A percentile compares a stretch with the other conserved stretches of the same genome.
These are phyloP conservation scores for Noctua pronuba DNA, from an alignment of 2,888 invertebrate species.

Conservation along the genomic window DNA sequence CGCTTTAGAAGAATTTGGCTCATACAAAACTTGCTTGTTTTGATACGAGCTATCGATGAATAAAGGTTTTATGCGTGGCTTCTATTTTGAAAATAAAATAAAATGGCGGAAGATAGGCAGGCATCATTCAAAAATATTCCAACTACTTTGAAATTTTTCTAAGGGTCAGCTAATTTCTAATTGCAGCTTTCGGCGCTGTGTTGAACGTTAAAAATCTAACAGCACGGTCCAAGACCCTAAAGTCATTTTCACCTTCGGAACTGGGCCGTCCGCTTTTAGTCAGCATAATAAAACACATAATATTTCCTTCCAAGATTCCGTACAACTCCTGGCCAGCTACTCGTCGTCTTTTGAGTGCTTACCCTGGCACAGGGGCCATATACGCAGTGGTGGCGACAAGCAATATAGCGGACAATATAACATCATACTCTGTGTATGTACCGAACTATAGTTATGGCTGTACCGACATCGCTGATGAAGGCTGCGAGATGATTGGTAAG, in stretches of 20 bases:
- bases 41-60: neutral
- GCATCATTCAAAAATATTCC: neutral
- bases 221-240: neutral
- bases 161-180: neutral
- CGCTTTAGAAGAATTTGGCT: neutral
- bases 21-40: neutral
- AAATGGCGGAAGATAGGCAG: neutral
- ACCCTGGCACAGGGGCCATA: conserved; percentile 91
- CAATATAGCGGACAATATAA: accelerated
- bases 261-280: neutral
- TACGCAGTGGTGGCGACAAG: conserved; percentile 89
- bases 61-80: neutral
- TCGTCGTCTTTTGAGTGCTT: conserved; percentile 90
- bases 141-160: too few relatives aligned
- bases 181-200: neutral
- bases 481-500: conserved; percentile 90
- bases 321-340: conserved; percentile 67
- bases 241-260: neutral
- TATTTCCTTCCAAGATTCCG: conserved; percentile 72
- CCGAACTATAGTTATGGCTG: conserved; percentile 93
- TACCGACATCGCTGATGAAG: conserved; percentile 82
- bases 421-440: conserved; percentile 92
- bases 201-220: neutral
- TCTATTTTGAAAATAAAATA: neutral
- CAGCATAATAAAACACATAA: neutral